A percentile compares a stretch with the other conserved stretches of the same genome.
These are phyloP conservation scores for Eubasilissa splendida DNA, from an alignment of 2,888 invertebrate species.

Conservation along the genomic window DNA sequence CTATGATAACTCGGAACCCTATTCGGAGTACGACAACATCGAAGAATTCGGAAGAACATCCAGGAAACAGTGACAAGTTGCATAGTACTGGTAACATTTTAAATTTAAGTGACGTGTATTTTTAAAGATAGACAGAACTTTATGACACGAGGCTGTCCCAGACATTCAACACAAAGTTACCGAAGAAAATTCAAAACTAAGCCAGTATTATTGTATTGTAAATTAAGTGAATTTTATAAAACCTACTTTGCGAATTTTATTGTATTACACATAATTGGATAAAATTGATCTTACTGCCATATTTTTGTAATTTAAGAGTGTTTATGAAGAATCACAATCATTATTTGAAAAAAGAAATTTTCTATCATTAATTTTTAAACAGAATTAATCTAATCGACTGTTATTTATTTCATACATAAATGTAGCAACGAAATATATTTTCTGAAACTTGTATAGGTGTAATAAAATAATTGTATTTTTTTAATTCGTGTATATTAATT, in stretches of 20 bases:
- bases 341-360: neutral
- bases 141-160: conserved; percentile 27
- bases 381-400: conserved; percentile 5
- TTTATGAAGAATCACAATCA: neutral
- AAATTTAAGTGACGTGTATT: conserved; percentile 26
- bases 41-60: conserved; percentile 77
- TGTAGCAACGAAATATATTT: conserved; percentile 11
- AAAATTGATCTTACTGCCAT: conserved; percentile 17
- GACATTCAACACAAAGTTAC: conserved; percentile 18
- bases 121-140: conserved; percentile 41
- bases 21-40: conserved; percentile 74
- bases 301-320: conserved; percentile 10
- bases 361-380: neutral
- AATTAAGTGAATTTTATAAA: conserved; percentile 11
- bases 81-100: conserved; percentile 20
- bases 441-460: conserved; percentile 12
- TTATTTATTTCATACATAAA: conserved; percentile 26
- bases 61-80: conserved; percentile 43
- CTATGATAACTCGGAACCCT: conserved; percentile 80
- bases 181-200: conserved; percentile 28
- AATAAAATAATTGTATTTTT: conserved; percentile 5
- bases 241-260: neutral
- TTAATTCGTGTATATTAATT: neutral
- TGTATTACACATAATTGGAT: neutral
- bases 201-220: conserved; percentile 34